Evolutionary conservation across 2,113 vertebrate species (phyloP).

Genomic region (Spea multiplicata): DNA sequence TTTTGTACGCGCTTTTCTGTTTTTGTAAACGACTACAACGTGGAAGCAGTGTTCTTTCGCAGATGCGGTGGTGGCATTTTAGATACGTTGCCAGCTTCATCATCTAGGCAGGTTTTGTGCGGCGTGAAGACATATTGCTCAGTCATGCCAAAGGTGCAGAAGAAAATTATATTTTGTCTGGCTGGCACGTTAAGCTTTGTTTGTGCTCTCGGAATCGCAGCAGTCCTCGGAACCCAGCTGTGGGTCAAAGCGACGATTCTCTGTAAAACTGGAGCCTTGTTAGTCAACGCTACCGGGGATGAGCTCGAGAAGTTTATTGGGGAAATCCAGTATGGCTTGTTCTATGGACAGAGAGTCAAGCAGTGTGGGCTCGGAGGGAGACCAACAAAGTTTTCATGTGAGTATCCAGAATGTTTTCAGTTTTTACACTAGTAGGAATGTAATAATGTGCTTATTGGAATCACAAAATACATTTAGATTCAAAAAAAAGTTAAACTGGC

Average conservation of each 20-base stretch:
- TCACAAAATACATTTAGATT: too few relatives aligned
- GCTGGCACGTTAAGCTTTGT: slow-evolving; percentile 71
- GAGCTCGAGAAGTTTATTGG: slow-evolving; percentile 88
- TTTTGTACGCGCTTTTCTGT: too few relatives aligned
- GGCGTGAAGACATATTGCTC: neutral
- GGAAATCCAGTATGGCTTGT: slow-evolving; percentile 80
- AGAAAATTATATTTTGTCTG: slow-evolving; percentile 76
- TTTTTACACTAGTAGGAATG: neutral
- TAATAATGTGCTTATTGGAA: neutral
- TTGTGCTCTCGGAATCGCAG: slow-evolving; percentile 75
- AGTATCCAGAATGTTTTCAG: slow-evolving; percentile 58
- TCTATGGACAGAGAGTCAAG: slow-evolving; percentile 75
- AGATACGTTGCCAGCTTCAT: neutral
- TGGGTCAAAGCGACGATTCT: slow-evolving; percentile 78
- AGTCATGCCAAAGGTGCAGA: slow-evolving; percentile 77
- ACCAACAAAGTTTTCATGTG: slow-evolving; percentile 77
- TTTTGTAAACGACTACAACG: too few relatives aligned
- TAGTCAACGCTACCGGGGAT: slow-evolving; percentile 82
- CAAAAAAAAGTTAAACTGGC: too few relatives aligned
- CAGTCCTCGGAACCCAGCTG: slow-evolving; percentile 71
- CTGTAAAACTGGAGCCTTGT: slow-evolving; percentile 84
- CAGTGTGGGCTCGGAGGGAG: slow-evolving; percentile 87
- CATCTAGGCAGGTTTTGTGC: neutral
- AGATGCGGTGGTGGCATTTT: neutral
- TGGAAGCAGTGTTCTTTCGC: too few relatives aligned